Evolutionary conservation across 2,797 vertebrate species (phyloP), one percentile per base, ranked within the genome.

Genomic region (Sarcophilus harrisii): DNA sequence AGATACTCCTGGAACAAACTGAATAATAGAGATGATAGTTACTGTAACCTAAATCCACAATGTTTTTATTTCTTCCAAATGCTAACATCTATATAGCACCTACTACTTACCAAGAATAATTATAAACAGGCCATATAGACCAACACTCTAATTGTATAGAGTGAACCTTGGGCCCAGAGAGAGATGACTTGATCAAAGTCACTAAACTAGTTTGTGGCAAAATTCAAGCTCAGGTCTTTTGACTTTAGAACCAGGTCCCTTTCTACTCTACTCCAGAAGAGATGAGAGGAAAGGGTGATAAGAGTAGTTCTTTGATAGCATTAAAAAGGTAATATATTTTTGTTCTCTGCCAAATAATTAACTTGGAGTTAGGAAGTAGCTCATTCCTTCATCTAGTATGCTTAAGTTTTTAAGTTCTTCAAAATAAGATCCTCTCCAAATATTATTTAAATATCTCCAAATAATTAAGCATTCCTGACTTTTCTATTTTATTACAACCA

Each of bases 361-460:
- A 90, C 29, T 95, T n/a, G 52, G 73, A 90, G 55, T 87, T 16
- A 55, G 55, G 3, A 58, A 90, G 21, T 87, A 49, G 73, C 21
- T 87, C 73, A 45, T 21, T 81, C 9, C 38, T 21, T 87, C 38
- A 87, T 49, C 21, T 2, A 11, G 2, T 49, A 87, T 11, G 1
- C 57, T 13, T 81, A 81, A 81, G 73, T 49, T 49, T 87, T 21
- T 49, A 87, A 87, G 73, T 87, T 87, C 21, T 45, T 49, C 38
- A 49, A 87, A 87, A 87, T 87, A 28, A 66, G 10, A 49, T 21
- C 52, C 38, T 81, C 28, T 58, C 27, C 12, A 32, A 3, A 38
- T 32, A 45, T 38, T 62, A 91, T 32, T 52, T 92, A 89, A 96
- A 81, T 13, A 66, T 92, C 91, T 94, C 60, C 93, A 91, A 16